Base-by-base conservation (phyloP, 2,113 vertebrate genomes). In the Oreochromis spilurus region DNA sequence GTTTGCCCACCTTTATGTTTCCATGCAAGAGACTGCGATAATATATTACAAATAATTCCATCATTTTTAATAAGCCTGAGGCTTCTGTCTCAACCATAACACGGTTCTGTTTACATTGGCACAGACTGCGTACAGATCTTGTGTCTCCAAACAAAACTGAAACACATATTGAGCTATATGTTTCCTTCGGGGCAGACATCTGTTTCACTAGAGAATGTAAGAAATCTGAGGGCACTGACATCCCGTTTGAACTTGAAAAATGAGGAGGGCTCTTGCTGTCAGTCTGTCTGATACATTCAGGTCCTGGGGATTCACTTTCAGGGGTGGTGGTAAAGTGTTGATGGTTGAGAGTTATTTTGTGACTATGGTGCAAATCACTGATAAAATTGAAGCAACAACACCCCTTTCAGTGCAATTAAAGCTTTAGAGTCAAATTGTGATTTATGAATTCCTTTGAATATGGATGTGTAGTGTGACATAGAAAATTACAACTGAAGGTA, bases 221-320 rank as follows among this genome's bases (percentile, higher is more conserved):
- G 65, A 91, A 94, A 96, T 91, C 83, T 87, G 31, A 91, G 84
- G 90, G 55, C 89, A 90, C 57, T 87, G 91, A 92, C 93, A 88
- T 88, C 81, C 31, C 7, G 82, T 87, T 91, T 94, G 90, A 95
- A 94, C 88, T 79, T 95, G 93, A 92, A 94, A 93, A 91, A 82
- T 55, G 90, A 95, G 87, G 24, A 70, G 83, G 82, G 83, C 11
- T 55, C 48, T 19, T 19, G 43, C 21, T 86, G 85, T 86, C 24
- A 82, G 88, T 79, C 53, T 48, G 55, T 81, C 58, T 83, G 65
- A 83, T 72, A 72, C 57, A 54, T 80, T 82, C 48, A 57, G 70
- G 29, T 45, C 38, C 52, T 1, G 9, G 43, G 24, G 72, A 72
- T 86, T 90, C 34, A 62, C 83, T 85, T 89, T 87, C 83, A 86